Evolutionary conservation across 2,888 invertebrate species (phyloP).

Genomic region (Pseudanteris insignis): DNA sequence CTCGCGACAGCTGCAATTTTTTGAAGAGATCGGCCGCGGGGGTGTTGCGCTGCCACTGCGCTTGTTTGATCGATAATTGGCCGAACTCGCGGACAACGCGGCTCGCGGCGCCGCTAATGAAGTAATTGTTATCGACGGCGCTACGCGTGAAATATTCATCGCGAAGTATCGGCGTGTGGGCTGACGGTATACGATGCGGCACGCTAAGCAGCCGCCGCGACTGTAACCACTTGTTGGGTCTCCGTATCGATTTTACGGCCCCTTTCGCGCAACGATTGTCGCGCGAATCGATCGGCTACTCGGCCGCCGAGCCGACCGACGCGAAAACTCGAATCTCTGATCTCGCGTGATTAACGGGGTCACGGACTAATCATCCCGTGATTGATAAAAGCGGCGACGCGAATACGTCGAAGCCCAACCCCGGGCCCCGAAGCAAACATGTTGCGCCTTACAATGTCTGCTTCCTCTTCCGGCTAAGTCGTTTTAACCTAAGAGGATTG

Average conservation of each 20-base stretch:
- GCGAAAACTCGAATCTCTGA: conserved; percentile 7
- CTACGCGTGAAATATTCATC: conserved; percentile 19
- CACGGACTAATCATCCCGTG: conserved; percentile 22
- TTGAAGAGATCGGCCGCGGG: conserved; percentile 16
- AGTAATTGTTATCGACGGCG: conserved; percentile 25
- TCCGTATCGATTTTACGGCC: conserved; percentile 46
- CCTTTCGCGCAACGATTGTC: conserved; percentile 27
- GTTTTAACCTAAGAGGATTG: too few relatives aligned
- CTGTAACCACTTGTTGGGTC: conserved; percentile 49
- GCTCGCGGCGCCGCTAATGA: conserved; percentile 14
- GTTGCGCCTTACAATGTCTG: too few relatives aligned
- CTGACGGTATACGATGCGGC: too few relatives aligned
- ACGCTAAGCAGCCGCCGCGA: conserved; percentile 17
- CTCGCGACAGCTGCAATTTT: conserved; percentile 18
- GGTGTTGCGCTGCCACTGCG: neutral
- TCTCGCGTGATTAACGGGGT: conserved; percentile 26
- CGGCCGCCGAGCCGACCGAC: conserved; percentile 6
- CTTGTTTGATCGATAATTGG: conserved; percentile 33
- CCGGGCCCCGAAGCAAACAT: too few relatives aligned
- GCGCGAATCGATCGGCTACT: conserved; percentile 13
- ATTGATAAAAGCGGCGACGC: conserved; percentile 12
- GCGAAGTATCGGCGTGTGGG: conserved; percentile 3
- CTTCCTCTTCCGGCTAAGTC: too few relatives aligned
- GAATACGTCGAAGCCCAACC: too few relatives aligned
- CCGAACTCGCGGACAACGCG: conserved; percentile 14